These are phyloP conservation scores for human (Homo sapiens) DNA, from an alignment of 2,113 vertebrate genomes.

Conservation along the genomic window DNA sequence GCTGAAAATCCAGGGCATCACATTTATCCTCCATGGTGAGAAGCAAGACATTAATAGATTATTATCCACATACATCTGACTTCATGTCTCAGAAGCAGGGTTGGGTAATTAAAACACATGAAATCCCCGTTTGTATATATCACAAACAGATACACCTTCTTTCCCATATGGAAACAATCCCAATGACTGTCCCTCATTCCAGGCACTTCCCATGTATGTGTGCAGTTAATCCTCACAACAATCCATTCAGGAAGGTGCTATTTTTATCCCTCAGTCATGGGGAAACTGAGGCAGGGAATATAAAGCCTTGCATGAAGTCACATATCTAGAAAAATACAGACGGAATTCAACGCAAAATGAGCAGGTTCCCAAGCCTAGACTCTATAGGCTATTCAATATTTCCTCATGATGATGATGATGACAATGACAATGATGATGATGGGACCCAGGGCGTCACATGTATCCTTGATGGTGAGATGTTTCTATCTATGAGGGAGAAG, in stretches of 20 bases:
- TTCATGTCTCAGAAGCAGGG: not conserved
- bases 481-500: not conserved
- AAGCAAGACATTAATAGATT: not conserved
- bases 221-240: not conserved
- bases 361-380: not conserved
- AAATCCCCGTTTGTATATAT: not conserved
- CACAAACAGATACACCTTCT: not conserved
- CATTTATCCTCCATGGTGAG: not conserved
- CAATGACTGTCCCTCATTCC: accelerated
- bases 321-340: not conserved
- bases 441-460: too few relatives aligned
- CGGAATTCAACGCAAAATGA: not conserved
- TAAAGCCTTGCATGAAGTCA: not conserved
- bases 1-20: not conserved
- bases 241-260: not conserved
- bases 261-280: not conserved
- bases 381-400: accelerated
- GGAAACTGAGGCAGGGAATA: not conserved
- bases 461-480: too few relatives aligned
- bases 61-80: not conserved
- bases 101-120: not conserved
- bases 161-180: not conserved
- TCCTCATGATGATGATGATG: too few relatives aligned
- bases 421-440: not conserved
- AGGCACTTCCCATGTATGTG: not conserved